Evolutionary conservation across 2,113 vertebrate species (phyloP), one percentile per base, ranked within the genome.

Genomic region (Takifugu flavidus): DNA sequence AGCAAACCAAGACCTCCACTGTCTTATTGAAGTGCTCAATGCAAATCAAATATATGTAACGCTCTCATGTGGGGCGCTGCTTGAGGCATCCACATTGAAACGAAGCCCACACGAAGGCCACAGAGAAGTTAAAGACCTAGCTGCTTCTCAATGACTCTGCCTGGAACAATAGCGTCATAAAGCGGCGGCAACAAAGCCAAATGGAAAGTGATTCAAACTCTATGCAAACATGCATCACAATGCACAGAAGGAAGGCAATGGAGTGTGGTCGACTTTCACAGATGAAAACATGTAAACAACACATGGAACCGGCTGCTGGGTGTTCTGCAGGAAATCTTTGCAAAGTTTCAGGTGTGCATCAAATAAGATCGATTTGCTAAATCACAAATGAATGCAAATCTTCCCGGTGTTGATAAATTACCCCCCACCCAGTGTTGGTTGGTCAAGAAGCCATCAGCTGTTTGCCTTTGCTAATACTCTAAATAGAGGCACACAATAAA

Each of bases 131-230:
- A 42, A 62, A 65, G 59, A 67, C 14, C 43, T 15, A 45, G 58
- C 53, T 15, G 0, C 4, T 7, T 62, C 31, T 28, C 34, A 70
- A 62, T 4, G 50, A 54, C 54, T 15, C 54, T 71, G 50, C 11
- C 6, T 72, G 68, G 54, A 67, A n/a, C 45, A 57, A 44, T 55
- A 62, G 61, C 43, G n/a, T n/a, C 0, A 15, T 1, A 42, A 6
- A 62, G 54, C 62, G 14, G 44, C 44, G 49, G 54, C 58, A 56
- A 53, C 26, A 45, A 70, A 62, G 53, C 54, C 52, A 55, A 76
- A 57, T 34, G 53, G 66, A 62, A 62, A 39, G 20, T 20, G 57
- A 39, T 29, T 55, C 47, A 1, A 6, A 29, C 60, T 28, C 49
- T 46, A 25, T 50, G 25, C 27, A 42, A 14, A 34, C 14, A 55